Evolutionary conservation across 2,797 vertebrate species (phyloP), one percentile per base, ranked within the genome.

Genomic region (Oceanodroma leucorhoa): DNA sequence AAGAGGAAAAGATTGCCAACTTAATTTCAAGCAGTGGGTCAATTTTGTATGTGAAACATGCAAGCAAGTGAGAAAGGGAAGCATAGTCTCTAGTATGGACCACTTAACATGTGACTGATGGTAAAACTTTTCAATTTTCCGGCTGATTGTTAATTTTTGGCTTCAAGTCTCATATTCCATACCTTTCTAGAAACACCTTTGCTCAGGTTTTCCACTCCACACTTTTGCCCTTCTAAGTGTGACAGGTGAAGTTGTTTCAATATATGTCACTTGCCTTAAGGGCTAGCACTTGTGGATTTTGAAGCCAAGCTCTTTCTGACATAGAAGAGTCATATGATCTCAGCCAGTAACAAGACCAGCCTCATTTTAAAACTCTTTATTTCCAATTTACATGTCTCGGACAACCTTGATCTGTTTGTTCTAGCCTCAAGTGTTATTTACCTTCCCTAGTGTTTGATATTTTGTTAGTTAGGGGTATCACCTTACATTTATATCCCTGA

Each of bases 241-340:
- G 65, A 29, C 72, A 72, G 48, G 62, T 86, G 55, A 73, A 69
- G 15, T 71, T n/a, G 17, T 70, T 91, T 91, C 73, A 53, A 70
- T 87, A 66, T 32, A 60, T 60, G 70, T 94, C 41, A 21, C 50
- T 94, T 88, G 55, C 77, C 54, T 72, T 58, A 5, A 23, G 75
- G 50, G 4, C 73, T 46, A 43, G 34, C 62, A 9, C 51, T 58
- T 58, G 46, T 22, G 48, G 30, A 2, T 88, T 93, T 78, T 61
- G 76, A 46, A 70, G 40, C 11, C 64, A 55, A 4, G 6, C 12
- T 41, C 5, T 27, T 62, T 57, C 10, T 82, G 83, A n/a, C 53
- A 54, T 17, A 45, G 55, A 24, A 36, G 24, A 53, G 30, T 70
- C 77, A 5, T 3, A 5, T 62, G 18, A 53, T 84, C 30, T 81